Conservation (phyloP, 2,888 invertebrate species). For the Quadroppia sp. region DNA sequence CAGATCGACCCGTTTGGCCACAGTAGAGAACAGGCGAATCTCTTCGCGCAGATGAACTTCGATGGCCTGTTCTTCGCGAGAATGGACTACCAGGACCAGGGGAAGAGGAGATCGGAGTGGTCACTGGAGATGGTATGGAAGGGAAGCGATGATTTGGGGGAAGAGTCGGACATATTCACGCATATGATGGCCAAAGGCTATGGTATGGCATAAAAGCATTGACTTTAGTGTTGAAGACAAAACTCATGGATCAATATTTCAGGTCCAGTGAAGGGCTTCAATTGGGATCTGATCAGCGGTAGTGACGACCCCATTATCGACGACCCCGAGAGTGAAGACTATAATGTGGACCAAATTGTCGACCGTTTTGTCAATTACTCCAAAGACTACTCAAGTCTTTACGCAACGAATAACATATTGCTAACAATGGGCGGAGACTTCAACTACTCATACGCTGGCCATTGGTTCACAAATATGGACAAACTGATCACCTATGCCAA, state of each 20-base stretch:
- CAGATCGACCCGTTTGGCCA: constrained; percentile 83
- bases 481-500: constrained; percentile 73
- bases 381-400: not conserved
- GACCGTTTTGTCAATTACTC: not conserved
- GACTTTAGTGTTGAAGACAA: not conserved
- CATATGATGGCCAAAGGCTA: not conserved
- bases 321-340: constrained; percentile 22
- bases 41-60: constrained; percentile 69
- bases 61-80: constrained; percentile 82
- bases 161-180: not conserved
- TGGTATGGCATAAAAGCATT: not conserved
- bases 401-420: constrained; percentile 32
- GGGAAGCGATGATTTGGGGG: constrained; percentile 59
- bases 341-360: not conserved
- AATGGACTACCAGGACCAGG: no score
- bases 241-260: not conserved
- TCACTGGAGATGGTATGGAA: constrained; percentile 81
- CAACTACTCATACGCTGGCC: constrained; percentile 57
- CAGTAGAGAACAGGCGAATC: constrained; percentile 75
- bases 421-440: constrained; percentile 39
- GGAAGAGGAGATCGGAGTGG: constrained; percentile 55
- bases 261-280: not conserved
- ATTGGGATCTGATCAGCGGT: not conserved
- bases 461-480: constrained; percentile 71
- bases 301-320: constrained; percentile 20